Evolutionary conservation across 2,797 vertebrate species (phyloP), one percentile per base, ranked within the genome.

Genomic region (Eremophila alpestris): DNA sequence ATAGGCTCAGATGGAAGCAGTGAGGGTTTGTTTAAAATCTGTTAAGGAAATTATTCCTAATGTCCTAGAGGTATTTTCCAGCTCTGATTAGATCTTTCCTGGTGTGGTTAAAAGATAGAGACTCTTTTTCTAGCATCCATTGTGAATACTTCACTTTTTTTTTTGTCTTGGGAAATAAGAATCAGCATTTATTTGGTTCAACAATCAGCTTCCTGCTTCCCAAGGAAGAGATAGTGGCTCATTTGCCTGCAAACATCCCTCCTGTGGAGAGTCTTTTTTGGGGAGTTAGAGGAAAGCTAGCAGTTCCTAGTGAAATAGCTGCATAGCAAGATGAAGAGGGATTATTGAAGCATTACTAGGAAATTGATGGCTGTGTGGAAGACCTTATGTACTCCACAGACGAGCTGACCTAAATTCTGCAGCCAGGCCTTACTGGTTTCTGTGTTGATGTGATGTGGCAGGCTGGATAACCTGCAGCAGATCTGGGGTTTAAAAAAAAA

Each of bases 361-460:
- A 95, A 91, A 92, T 90, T 78, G 65, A 62, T 84, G 83, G 63
- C 91, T 93, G 16, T 83, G 58, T 81, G 71, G 67, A 80, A 93
- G 93, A 86, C 91, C 88, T 95, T 88, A 74, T 11, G 60, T 90
- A 60, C 83, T 94, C 88, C 16, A 17, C 90, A 95, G 94, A 88
- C 91, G 22, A 91, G 94, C 64, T 97, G 96, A 97, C 95, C 94
- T 97, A 87, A 94, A 96, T 96, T 90, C 89, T 77, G 74, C 77
- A 94, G 68, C 87, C 71, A 70, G 81, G 68, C 87, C 49, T 63
- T 89, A 29, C 74, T 94, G 91, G 49, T 70, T 90, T 91, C 85
- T 90, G 56, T 5, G 3, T 27, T 81, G 87, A 87, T 94, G 63
- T 48, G 67, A 67, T 91, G 68, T 91, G 85, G 70, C 95, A 91